These are phyloP conservation scores for Neoscelio sp. DNA, from an alignment of 2,888 invertebrate species.

Conservation along the genomic window DNA sequence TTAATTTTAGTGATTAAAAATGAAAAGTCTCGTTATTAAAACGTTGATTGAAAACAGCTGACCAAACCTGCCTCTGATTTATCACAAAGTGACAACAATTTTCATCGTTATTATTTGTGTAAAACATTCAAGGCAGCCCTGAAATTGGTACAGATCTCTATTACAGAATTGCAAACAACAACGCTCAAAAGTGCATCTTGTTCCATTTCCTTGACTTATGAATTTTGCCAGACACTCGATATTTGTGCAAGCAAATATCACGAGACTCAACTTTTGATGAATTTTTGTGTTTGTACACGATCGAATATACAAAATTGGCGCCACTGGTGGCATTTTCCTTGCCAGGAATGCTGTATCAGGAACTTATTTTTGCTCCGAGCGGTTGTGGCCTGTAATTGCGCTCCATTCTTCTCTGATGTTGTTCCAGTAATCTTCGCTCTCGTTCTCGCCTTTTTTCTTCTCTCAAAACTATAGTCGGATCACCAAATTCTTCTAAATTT, in stretches of 20 bases:
- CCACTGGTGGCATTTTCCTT: slow-evolving; percentile 1
- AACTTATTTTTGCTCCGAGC: slow-evolving; percentile 79
- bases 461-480: slow-evolving; percentile 75
- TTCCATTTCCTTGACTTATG: slow-evolving; percentile 54
- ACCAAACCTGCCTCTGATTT: too few relatives aligned
- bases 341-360: slow-evolving; percentile 73
- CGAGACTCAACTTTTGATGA: slow-evolving; percentile 36
- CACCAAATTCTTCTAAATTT: slow-evolving; percentile 77
- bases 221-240: slow-evolving; percentile 43
- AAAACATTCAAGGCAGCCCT: neutral
- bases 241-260: slow-evolving; percentile 46
- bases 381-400: slow-evolving; percentile 76
- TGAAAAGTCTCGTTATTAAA: too few relatives aligned
- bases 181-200: slow-evolving; percentile 20
- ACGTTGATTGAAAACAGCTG: too few relatives aligned
- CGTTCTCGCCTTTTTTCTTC: slow-evolving; percentile 78
- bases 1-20: too few relatives aligned
- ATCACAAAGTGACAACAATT: too few relatives aligned
- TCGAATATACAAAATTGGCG: slow-evolving; percentile 13
- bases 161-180: neutral
- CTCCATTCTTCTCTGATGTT: slow-evolving; percentile 78
- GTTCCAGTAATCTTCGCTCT: slow-evolving; percentile 77
- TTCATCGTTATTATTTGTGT: too few relatives aligned
- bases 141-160: neutral
- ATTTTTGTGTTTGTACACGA: slow-evolving; percentile 40